Evolutionary conservation across 2,888 invertebrate genomes (phyloP).

Genomic region (Apodemia duryi): DNA sequence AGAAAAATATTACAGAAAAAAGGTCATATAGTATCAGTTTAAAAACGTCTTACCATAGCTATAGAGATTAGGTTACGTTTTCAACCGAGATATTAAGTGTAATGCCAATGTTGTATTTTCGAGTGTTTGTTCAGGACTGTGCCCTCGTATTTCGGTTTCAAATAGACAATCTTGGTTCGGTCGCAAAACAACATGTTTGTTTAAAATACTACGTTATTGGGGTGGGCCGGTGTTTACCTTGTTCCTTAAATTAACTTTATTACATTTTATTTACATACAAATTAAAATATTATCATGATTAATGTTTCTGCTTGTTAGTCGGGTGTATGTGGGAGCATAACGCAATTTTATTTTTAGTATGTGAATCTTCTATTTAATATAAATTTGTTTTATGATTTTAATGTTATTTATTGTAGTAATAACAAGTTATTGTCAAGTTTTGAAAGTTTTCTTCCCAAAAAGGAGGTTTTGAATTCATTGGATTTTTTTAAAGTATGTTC

Average conservation of each 20-base stretch:
- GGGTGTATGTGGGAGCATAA: not conserved
- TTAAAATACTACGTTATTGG: conserved; percentile 31
- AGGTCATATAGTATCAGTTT: not conserved
- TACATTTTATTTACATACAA: conserved; percentile 27
- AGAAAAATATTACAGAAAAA: not conserved
- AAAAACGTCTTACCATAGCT: conserved; percentile 12
- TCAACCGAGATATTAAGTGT: conserved; percentile 36
- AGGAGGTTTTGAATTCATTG: too few species aligned
- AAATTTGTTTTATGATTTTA: not conserved
- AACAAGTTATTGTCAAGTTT: too few species aligned
- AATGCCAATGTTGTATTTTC: conserved; percentile 34
- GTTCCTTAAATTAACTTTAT: conserved; percentile 29
- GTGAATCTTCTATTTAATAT: not conserved
- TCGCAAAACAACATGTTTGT: conserved; percentile 35
- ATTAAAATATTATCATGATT: conserved; percentile 18
- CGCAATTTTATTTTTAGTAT: not conserved
- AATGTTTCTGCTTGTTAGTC: conserved; percentile 17
- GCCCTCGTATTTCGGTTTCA: conserved; percentile 35
- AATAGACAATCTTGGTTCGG: conserved; percentile 33
- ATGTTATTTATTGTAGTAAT: too few species aligned
- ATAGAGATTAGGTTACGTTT: conserved; percentile 33
- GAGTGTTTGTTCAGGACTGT: conserved; percentile 39
- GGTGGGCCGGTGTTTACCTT: conserved; percentile 30
- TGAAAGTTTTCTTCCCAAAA: too few species aligned
- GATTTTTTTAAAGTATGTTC: too few species aligned